A percentile compares a stretch with the other conserved stretches of the same genome.
phyloP scores from a whole-genome alignment of 2,888 invertebrate species.

The Archips xylosteana region DNA sequence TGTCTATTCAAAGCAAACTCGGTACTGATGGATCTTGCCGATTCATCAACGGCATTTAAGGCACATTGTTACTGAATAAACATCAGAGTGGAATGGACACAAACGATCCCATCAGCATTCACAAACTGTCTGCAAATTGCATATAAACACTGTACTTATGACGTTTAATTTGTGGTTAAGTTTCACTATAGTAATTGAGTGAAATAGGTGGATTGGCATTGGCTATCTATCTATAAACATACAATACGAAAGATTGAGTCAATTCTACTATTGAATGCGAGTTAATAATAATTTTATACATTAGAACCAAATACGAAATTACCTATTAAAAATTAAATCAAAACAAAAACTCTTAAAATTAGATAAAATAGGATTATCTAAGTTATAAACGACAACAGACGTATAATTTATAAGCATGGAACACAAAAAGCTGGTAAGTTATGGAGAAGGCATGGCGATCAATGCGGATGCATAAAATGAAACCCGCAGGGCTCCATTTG shows the following conservation, averaged over 20 bases:
- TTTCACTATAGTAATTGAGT: too few species aligned
- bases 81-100: constrained; percentile 12
- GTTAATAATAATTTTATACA: too few species aligned
- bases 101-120: constrained; percentile 24
- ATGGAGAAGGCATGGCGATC: constrained; percentile 1
- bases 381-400: too few species aligned
- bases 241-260: too few species aligned
- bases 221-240: too few species aligned
- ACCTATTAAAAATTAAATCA: too few species aligned
- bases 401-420: neutral
- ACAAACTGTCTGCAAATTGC: constrained; percentile 14
- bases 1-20: constrained; percentile 19
- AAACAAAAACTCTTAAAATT: too few species aligned
- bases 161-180: too few species aligned
- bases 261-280: too few species aligned
- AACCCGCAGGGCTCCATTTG: constrained; percentile 21
- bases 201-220: too few species aligned
- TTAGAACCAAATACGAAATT: too few species aligned
- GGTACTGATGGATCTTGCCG: constrained; percentile 25
- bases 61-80: constrained; percentile 23
- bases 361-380: too few species aligned
- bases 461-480: constrained; percentile 22
- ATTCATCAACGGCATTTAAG: constrained; percentile 29
- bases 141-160: constrained; percentile 1
- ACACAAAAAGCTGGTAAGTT: neutral